Base-by-base conservation (phyloP, 2,888 invertebrate genomes). In the Platycheirus albimanus region DNA sequence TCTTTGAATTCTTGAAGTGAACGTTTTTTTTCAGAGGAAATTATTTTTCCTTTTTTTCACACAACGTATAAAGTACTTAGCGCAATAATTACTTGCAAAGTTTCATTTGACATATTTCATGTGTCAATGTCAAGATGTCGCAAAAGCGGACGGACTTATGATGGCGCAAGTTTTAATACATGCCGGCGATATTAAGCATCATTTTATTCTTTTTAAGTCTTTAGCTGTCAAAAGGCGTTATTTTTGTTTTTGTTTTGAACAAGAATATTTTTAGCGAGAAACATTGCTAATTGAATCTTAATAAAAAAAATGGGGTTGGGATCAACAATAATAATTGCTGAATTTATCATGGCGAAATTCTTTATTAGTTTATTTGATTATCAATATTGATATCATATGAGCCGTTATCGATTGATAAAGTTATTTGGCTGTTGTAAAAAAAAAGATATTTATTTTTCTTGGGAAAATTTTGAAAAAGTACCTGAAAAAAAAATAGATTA, bases 71-170 rank as follows among this genome's bases (percentile, higher is more conserved):
- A 51, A 54, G 20, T 56, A 56, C 56, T 56, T 56, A 56, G 54
- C 2, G 47, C 45, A 54, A 47, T 64, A 54, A 56, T 56, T 49
- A 56, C 20, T 38, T 58, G 8, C 30, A 66, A 58, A 74, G 56
- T 41, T 66, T 74, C 30, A 49, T 74, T 66, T 74, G 74, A 74
- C 66, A 74, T 41, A 66, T 74, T 74, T 74, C 56, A 66, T 63
- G 49, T 71, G 71, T 66, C 66, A 56, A 54, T 71, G 71, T 66
- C 66, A 56, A 54, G 54, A 20, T 63, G 61, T 71, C 61, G 20
- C 1, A 20, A n/a, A 17, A 38, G 10, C 20, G 4, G 2, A 20
- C 20, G 38, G 38, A 56, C 30, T 51, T 13, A 11, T 61, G 51
- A 43, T 52, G 51, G 41, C n/a, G n/a, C 51, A 51, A 41, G 8